These are phyloP conservation scores for Nyctibius grandis DNA, from an alignment of 2,797 vertebrate genomes.

Conservation along the genomic window DNA sequence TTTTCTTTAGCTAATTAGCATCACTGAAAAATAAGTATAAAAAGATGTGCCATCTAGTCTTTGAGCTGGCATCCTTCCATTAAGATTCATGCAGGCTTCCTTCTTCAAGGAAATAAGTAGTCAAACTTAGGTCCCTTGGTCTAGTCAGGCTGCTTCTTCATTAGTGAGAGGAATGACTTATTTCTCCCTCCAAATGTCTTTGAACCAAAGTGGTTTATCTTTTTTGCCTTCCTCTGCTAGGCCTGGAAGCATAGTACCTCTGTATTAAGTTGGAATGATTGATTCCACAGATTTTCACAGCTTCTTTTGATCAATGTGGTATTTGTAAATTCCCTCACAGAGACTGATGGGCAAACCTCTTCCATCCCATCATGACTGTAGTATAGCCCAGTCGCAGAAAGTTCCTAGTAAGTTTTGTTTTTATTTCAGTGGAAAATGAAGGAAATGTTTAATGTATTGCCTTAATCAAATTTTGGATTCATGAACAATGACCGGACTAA, in stretches of 20 bases:
- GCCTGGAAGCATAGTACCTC: background rate
- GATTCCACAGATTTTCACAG: background rate
- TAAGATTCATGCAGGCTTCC: background rate
- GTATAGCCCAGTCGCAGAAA: background rate
- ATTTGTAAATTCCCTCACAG: background rate
- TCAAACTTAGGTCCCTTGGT: background rate
- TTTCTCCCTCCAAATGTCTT: background rate
- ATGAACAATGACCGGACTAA: background rate
- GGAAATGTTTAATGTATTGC: background rate
- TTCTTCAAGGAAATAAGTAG: background rate
- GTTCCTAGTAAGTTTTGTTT: background rate
- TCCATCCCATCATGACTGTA: background rate
- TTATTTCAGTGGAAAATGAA: background rate
- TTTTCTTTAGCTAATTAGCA: background rate
- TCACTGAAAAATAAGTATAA: background rate
- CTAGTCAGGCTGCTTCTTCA: background rate
- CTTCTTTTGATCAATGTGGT: background rate
- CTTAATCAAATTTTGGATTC: background rate
- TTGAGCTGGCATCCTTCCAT: background rate
- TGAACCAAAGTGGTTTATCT: background rate
- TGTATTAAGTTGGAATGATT: background rate
- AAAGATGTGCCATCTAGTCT: background rate
- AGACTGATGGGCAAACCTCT: background rate
- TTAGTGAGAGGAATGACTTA: background rate
- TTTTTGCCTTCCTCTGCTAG: background rate